Evolutionary conservation across 1,140 invertebrate genomes (phyloP).

Genomic region (Meloidogyne exigua): DNA sequence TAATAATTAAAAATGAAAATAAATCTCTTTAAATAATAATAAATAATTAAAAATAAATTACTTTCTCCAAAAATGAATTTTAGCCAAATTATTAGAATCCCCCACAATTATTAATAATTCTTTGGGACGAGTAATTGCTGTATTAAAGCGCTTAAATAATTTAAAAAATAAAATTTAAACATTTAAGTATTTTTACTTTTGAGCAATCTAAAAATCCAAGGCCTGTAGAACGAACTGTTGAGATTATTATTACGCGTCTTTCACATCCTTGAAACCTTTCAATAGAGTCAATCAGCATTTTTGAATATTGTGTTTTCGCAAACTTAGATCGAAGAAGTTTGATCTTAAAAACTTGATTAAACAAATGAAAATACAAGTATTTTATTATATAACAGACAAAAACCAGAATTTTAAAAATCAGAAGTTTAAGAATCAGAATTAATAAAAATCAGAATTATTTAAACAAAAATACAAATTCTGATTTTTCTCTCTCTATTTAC

Average conservation of each 20-base stretch:
- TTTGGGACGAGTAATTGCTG: constrained; percentile 34
- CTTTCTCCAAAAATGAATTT: constrained; percentile 8
- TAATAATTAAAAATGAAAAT: too few species aligned
- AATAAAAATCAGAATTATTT: too few species aligned
- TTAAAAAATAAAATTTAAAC: not conserved
- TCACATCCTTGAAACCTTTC: constrained; percentile 37
- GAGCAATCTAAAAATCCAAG: constrained; percentile 2
- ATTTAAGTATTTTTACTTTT: constrained; percentile 1
- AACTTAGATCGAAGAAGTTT: not conserved
- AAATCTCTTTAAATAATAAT: not conserved
- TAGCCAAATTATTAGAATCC: constrained; percentile 2
- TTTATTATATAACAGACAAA: too few species aligned
- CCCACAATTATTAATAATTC: constrained; percentile 39
- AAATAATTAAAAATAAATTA: not conserved
- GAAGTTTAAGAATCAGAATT: too few species aligned
- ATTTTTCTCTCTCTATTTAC: not conserved
- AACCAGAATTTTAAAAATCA: too few species aligned
- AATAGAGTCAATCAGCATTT: constrained; percentile 37
- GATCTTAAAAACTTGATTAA: not conserved
- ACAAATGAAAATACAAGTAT: too few species aligned
- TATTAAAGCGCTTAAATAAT: constrained; percentile 42
- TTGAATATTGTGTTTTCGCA: not conserved
- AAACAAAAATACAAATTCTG: not conserved
- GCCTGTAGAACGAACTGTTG: constrained; percentile 30
- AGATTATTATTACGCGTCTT: constrained; percentile 40